Evolutionary conservation across 2,797 vertebrate genomes (phyloP), one percentile per base, ranked within the genome.

Genomic region (Gila robusta): DNA sequence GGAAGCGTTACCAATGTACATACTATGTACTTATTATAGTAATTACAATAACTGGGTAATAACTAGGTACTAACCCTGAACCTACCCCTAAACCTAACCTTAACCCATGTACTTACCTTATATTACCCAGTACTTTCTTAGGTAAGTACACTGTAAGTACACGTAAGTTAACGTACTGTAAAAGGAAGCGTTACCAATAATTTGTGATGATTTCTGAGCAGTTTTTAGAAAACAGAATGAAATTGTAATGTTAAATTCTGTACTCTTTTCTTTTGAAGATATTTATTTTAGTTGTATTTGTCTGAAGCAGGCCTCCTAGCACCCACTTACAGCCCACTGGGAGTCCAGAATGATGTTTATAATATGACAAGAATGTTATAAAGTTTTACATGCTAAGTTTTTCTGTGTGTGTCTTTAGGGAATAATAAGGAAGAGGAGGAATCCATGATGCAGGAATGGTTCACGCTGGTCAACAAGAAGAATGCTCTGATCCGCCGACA

Each of bases 401-500:
- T 39, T 56, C 32, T 81, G 23, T 78, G 49, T 87, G 78, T 66
- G 32, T 76, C 91, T 94, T 26, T 90, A 99, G 98, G 98, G 83
- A 97, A 97, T 92, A 98, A 99, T 92, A 98, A 98, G 39, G 98
- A 99, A 93, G 98, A 99, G 92, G 98, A 99, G 92, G 98, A 99
- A 93, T 94, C 97, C 87, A 97, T 99, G 98, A 99, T 99, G 98
- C 98, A 99, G 93, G 98, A 99, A 91, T 99, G 98, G 98, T 99
- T 99, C 95, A 98, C 97, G 96, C 92, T 99, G 95, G 98, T 99
- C 91, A 99, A 99, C 93, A 99, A 99, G 96, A 99, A 99, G 96
- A 99, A 99, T 84, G 98, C 98, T 64, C 96, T 99, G 89, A 99
- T 99, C 93, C 93, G 98, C 88, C 93, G 98, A 91, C 98, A 99